Base-by-base conservation (phyloP, 2,888 invertebrate genomes). In the Tuberolachnus salignus region DNA sequence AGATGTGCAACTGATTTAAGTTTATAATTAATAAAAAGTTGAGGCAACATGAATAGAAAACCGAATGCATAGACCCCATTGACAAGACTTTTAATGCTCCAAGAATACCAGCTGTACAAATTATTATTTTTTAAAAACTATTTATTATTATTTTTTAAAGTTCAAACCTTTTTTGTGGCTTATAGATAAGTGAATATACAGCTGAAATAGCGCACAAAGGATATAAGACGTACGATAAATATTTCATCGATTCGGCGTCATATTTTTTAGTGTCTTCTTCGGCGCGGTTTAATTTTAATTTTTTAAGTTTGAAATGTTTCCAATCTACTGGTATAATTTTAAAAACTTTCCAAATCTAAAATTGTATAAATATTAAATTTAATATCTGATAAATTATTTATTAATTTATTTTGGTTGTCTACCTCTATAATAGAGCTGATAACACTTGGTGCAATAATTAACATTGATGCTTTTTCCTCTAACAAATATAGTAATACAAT, bases 61-160 rank as follows among this genome's bases (percentile, higher is more conserved):
- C 98, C 98, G 87, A 99, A 98, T 0, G 96, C 97, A 87, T 99
- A 99, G 3, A 99, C 97, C 1, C 96, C 97, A 86, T 97, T 97
- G 11, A 96, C 97, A 66, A 95, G 85, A 83, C 95, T 95, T 85
- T 93, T 92, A 44, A 98, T 88, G 26, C 92, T 92, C 98, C 98
- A 98, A 0, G 97, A 97, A 85, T 96, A 97, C 97, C 97, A 97
- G 84, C 97, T 97, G 86, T 42, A 87, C 86, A 84, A 51, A 64
- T 64, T 11, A 26, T 70, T 64, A 71, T 42, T 51, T 63, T 57
- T 46, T 51, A 55, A 66, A 53, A 72, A 44, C 21, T 21, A 0
- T 57, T 63, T 34, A 49, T 8, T 51, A n/a, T 42, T 61, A 21
- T 81, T 21, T 34, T 64, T 42, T 16, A 67, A 71, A 46, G 16